Percentiles rank a stretch among this genome's conserved stretches.
Conservation (phyloP, 2,797 vertebrate species). For the Labroides dimidiatus region DNA sequence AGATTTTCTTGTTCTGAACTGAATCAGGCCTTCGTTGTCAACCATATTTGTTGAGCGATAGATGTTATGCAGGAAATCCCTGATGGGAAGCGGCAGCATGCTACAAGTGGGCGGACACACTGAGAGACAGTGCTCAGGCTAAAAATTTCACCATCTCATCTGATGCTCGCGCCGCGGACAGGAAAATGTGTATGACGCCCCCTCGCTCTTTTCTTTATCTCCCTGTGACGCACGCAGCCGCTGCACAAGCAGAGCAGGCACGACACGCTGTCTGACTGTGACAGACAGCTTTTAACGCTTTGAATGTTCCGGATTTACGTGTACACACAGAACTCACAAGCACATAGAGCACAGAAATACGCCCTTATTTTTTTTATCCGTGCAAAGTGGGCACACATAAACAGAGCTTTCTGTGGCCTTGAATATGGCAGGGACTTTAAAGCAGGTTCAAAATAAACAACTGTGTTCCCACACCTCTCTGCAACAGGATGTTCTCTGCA, state of each 20-base stretch:
- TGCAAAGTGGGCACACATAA: constrained; percentile 2
- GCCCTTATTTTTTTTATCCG: not conserved
- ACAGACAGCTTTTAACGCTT: constrained; percentile 70
- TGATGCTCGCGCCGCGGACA: constrained; percentile 70
- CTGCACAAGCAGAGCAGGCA: constrained; percentile 78
- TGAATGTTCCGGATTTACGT: constrained; percentile 45
- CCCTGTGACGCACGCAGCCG: constrained; percentile 83
- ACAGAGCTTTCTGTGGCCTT: constrained; percentile 31
- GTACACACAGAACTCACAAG: not conserved
- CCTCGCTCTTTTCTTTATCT: constrained; percentile 77
- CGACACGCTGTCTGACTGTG: constrained; percentile 80
- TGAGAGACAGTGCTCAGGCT: constrained; percentile 66
- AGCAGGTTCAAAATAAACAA: constrained; percentile 54
- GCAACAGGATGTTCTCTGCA: constrained; percentile 70
- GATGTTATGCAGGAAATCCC: constrained; percentile 78
- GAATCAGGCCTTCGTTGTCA: constrained; percentile 54
- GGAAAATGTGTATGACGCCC: constrained; percentile 83
- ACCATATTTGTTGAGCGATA: constrained; percentile 63
- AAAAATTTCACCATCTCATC: constrained; percentile 80
- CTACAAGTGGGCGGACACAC: constrained; percentile 74
- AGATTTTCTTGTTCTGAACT: constrained; percentile 30
- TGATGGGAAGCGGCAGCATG: constrained; percentile 65
- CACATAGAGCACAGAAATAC: not conserved
- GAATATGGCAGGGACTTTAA: constrained; percentile 50
- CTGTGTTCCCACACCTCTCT: constrained; percentile 55